These are phyloP conservation scores for Pterostichus niger DNA, from an alignment of 2,888 invertebrate species.

Conservation along the genomic window DNA sequence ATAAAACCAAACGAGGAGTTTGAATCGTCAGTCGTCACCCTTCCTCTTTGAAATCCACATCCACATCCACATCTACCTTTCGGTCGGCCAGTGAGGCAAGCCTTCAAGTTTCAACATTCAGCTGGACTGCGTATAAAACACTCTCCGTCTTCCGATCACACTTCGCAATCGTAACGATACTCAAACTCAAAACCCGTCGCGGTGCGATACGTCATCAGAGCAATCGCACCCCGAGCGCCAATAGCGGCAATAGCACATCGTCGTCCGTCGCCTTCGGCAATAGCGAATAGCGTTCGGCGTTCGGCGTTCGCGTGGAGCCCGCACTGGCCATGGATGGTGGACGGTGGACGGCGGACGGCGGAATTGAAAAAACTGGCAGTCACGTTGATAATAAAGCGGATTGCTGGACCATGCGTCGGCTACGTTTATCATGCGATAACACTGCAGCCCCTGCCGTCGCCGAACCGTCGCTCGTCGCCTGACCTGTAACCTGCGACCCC, in stretches of 20 bases:
- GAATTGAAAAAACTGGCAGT: constrained; percentile 78
- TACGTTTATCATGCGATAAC: constrained; percentile 75
- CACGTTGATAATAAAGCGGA: constrained; percentile 75
- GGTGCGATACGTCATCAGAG: constrained; percentile 77
- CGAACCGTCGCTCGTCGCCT: neutral
- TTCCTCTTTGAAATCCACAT: constrained; percentile 17
- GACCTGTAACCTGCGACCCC: constrained; percentile 64
- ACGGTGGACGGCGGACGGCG: constrained; percentile 27
- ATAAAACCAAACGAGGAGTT: constrained; percentile 33
- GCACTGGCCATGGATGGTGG: constrained; percentile 4
- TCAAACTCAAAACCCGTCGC: constrained; percentile 52
- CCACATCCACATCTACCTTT: constrained; percentile 1
- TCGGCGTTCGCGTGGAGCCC: neutral
- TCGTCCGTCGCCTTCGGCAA: constrained; percentile 71
- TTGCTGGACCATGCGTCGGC: constrained; percentile 76
- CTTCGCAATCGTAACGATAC: constrained; percentile 48
- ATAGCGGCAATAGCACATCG: constrained; percentile 75
- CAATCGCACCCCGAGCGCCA: constrained; percentile 78
- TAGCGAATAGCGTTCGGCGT: neutral
- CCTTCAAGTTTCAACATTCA: neutral
- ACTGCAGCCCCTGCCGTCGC: constrained; percentile 37
- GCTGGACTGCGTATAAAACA: constrained; percentile 17
- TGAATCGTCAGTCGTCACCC: constrained; percentile 5
- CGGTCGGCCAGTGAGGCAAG: neutral
- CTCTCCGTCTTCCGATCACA: constrained; percentile 42